Base-by-base conservation (phyloP, 2,113 vertebrate species). In the Lasiurus cinereus region DNA sequence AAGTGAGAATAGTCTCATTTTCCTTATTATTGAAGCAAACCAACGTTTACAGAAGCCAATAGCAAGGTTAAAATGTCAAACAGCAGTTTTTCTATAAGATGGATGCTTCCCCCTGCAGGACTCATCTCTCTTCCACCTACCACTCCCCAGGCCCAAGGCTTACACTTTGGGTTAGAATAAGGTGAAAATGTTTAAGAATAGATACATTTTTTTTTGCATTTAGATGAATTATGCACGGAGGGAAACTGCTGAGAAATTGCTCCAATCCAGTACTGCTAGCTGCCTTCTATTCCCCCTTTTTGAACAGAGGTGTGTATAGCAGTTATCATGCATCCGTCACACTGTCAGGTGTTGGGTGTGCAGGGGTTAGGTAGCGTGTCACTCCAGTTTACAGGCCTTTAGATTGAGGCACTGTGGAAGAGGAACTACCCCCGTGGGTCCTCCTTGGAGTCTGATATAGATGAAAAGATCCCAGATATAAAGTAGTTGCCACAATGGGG, bases 231-330 rank as follows among this genome's bases (percentile, higher is more conserved):
- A 77, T n/a, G 36, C 8, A 2, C 13, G 6, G 13, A 16, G 43
- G 52, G 27, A 90, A 56, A 29, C 67, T 82, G 56, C 43, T 56
- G 27, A 83, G 80, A 94, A 78, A 22, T 46, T 19, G 14, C n/a
- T 90, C 22, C 2, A 9, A 29, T 50, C 36, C 22, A 11, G 2
- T 72, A 27, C 31, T 50, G 19, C 50, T 39, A 21, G 11, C 3
- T 12, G 10, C 66, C 14, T 27, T 48, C 56, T 29, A 1, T 33
- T 74, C 48, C 14, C n/a, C 4, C 9, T 36, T 73, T 69, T 33
- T 4, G 33, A 33, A 33, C 1, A 22, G 10, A 22, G 6, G 33
- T 43, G 5, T 2, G 0, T 33, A 19, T 1, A 31, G 16, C n/a
- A 19, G 11, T n/a, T 29, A 27, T 12, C 29, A 33, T 8, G 14